These are phyloP conservation scores for Galerucella calmariensis DNA, from an alignment of 2,888 invertebrate species.

Conservation along the genomic window DNA sequence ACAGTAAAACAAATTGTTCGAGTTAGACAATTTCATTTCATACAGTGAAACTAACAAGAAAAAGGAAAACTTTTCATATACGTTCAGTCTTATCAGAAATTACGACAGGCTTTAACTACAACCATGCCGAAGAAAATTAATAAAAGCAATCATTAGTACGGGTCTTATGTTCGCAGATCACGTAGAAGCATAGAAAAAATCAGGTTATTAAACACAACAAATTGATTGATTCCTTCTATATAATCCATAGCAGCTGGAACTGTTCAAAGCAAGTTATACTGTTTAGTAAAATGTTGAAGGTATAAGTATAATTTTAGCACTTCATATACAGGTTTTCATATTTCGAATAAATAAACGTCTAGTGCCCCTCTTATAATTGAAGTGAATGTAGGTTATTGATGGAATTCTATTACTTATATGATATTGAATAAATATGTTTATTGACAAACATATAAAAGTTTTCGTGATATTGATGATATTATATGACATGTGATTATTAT, in stretches of 20 bases:
- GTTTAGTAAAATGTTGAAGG: not conserved
- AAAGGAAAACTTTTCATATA: slow-evolving; percentile 21
- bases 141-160: not conserved
- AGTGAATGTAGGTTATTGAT: no score
- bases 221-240: not conserved
- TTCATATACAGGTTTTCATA: no score
- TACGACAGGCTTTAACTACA: slow-evolving; percentile 1
- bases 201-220: not conserved
- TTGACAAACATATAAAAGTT: no score
- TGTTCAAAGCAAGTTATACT: not conserved
- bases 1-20: slow-evolving; percentile 32
- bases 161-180: not conserved
- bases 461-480: no score
- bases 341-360: no score
- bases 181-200: not conserved
- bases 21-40: slow-evolving; percentile 29
- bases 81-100: slow-evolving; percentile 10
- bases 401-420: no score
- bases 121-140: slow-evolving; percentile 4
- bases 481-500: no score
- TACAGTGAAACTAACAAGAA: slow-evolving; percentile 22
- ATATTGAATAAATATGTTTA: no score
- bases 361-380: no score
- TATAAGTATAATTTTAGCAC: not conserved
- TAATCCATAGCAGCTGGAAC: not conserved